Evolutionary conservation across 1,140 invertebrate species (phyloP), one percentile per base, ranked within the genome.

Genomic region (Diachasma alloeum): DNA sequence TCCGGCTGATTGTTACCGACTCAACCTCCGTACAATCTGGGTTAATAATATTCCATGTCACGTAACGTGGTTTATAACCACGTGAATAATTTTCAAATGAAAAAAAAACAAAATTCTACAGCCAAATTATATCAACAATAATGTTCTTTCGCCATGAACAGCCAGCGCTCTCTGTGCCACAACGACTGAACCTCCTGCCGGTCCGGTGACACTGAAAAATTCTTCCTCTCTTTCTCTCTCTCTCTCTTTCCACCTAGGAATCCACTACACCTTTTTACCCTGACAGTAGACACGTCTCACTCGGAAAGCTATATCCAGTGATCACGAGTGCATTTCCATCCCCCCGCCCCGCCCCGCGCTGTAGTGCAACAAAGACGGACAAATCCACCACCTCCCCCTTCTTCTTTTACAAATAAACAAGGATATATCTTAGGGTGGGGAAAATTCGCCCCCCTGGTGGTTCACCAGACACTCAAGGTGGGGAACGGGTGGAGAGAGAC

Each of bases 231-330:
- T n/a, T n/a, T n/a, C 26, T 1, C 53, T 11, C 0, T 22, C 59
- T 66, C 59, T 5, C 15, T 68, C 66, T 5, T 11, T 0, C 15
- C 6, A 0, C 26, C n/a, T 17, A 68, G 36, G n/a, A 68, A 17
- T 68, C 5, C 66, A 68, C 24, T 68, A 39, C n/a, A 37, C n/a
- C n/a, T 13, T 37, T n/a, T 68, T 68, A 68, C 36, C n/a, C 11
- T 39, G 66, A 37, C 36, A 68, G n/a, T 68, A 68, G 66, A 68
- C 66, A 68, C 31, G 66, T 68, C 36, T 68, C 66, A 68, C 31
- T 68, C 66, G 66, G 66, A 39, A 39, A 68, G n/a, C 66, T 17
- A 37, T 68, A 26, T 24, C 48, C 66, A 68, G n/a, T 68, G 66
- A 68, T 68, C 36, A 37, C 66, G 66, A 37, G 31, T 68, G 66